Conservation (phyloP, 64 coral and sea anemone genomes). For the Montipora sp. region DNA sequence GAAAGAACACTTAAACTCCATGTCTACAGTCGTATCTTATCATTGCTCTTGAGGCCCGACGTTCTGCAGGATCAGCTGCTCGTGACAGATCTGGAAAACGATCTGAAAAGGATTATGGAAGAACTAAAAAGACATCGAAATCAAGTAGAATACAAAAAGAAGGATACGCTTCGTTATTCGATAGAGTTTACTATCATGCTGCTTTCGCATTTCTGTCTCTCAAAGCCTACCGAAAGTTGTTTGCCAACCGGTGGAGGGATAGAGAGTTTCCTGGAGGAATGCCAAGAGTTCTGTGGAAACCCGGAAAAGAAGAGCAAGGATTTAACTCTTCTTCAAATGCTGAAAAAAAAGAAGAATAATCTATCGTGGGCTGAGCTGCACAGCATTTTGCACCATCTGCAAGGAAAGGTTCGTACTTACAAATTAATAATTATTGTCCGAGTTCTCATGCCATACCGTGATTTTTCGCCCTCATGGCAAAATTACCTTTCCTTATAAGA, state of each 20-base stretch:
- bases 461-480: no score
- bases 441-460: no score
- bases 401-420: conserved; percentile 4
- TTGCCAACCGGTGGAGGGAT: background rate
- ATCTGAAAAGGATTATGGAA: conserved; percentile 8
- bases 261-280: background rate
- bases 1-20: background rate
- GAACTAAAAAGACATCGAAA: background rate
- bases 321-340: background rate
- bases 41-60: background rate
- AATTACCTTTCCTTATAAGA: no score
- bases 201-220: background rate
- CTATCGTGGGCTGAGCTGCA: conserved; percentile 5
- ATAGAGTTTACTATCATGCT: background rate
- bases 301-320: background rate
- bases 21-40: conserved; percentile 19
- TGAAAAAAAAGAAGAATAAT: background rate
- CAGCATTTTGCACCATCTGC: background rate
- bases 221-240: background rate
- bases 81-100: background rate
- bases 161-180: conserved; percentile 11
- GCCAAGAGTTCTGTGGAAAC: conserved; percentile 3
- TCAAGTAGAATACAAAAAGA: conserved; percentile 2
- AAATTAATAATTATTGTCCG: background rate
- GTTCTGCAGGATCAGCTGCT: background rate